phyloP scores from a whole-genome alignment of 2,888 invertebrate species.

The Spatulosminthurus flaviceps region DNA sequence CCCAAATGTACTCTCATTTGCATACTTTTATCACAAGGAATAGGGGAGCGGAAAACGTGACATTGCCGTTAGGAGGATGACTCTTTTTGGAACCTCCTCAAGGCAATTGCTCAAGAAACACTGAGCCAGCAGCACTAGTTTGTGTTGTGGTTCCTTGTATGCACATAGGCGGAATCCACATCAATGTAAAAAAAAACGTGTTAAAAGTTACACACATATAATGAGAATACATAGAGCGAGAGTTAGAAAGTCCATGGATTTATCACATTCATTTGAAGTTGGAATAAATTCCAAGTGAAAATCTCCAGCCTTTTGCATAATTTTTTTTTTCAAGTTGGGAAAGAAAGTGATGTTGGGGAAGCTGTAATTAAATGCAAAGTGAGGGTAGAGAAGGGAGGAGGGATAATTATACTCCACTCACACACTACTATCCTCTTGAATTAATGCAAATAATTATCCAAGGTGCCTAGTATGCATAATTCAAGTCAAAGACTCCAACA shows the following conservation, averaged over 20 bases:
- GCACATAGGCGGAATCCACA: too few relatives aligned
- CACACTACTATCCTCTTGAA: background rate
- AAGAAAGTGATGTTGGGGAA: too few relatives aligned
- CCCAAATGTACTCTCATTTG: background rate
- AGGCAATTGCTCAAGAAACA: too few relatives aligned
- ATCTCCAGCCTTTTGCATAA: background rate
- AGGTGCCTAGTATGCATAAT: background rate
- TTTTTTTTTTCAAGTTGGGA: too few relatives aligned
- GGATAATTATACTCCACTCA: background rate
- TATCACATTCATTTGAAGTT: background rate
- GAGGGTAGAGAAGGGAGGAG: background rate
- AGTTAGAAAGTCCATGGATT: background rate
- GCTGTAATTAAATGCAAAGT: too few relatives aligned
- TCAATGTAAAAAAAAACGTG: too few relatives aligned
- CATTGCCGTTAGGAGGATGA: background rate
- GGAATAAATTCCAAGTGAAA: background rate
- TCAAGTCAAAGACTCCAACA: background rate
- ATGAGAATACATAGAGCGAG: background rate
- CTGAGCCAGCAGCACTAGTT: too few relatives aligned
- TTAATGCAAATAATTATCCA: background rate
- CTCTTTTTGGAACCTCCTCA: background rate
- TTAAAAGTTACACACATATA: too few relatives aligned
- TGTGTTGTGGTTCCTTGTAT: too few relatives aligned
- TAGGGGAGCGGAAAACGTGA: background rate
- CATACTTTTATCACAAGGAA: background rate